Base-by-base conservation (phyloP, 2,888 invertebrate genomes). In the Platynereis dumerilii region DNA sequence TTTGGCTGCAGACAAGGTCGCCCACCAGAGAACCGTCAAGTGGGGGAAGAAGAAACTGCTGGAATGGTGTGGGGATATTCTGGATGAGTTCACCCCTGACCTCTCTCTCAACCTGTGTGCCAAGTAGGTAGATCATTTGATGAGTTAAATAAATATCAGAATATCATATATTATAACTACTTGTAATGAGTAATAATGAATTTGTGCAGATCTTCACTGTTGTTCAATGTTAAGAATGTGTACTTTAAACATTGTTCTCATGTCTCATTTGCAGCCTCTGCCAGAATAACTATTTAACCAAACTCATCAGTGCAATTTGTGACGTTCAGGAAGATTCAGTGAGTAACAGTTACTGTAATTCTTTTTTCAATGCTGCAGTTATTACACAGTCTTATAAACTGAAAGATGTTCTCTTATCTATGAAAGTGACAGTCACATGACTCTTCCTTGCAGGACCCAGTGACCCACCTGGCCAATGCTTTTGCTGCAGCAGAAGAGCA, bases 1-100 rank as follows among this genome's bases (percentile, higher is more conserved):
- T 34, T 34, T 34, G 34, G 12, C 34, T 34, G 34, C 34, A 34
- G 34, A 34, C 34, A 34, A 78, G 80, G 72, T 42, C 71, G 74
- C 60, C 71, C 74, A 60, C 74, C 74, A 77, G 67, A 74, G 78
- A 28, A 78, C 76, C 64, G 77, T 78, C 26, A 76, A 78, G 2
- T 73, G 75, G 29, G 79, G 76, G 15, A 78, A 78, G 69, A 76
- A 74, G 62, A 54, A 73, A 0, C 67, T 79, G n/a, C 67, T 79
- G 54, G 78, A 79, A 39, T 80, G 80, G 80, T 65, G 61, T 44
- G 39, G 48, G n/a, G n/a, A 52, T 42, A 61, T 61, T 39, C 61
- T 61, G 52, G 53, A 53, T 52, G 61, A 52, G n/a, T 39, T 61
- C 54, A 53, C 34, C 34, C 20, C 52, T 2, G 61, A 61, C 55